Conservation (phyloP, 2,113 vertebrate species). For the Sturnira hondurensis region DNA sequence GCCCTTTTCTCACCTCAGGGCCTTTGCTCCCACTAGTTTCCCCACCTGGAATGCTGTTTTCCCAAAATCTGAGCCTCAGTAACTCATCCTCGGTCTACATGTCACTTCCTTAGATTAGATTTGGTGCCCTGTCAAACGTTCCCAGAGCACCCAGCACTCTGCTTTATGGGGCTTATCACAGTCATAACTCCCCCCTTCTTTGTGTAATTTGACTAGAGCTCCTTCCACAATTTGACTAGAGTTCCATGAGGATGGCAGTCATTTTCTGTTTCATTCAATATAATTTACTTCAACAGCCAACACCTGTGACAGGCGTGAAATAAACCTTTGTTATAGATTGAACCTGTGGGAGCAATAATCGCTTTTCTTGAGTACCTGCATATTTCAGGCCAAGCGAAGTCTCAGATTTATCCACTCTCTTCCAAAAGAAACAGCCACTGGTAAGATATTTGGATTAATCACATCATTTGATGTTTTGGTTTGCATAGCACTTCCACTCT, state of each 20-base stretch:
- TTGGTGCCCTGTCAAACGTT: not conserved
- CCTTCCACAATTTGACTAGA: not conserved
- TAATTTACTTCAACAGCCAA: constrained; percentile 26
- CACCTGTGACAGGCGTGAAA: constrained; percentile 29
- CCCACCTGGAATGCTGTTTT: not conserved
- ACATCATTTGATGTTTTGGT: constrained; percentile 44
- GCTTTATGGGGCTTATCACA: not conserved
- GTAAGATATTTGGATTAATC: constrained; percentile 58
- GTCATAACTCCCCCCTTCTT: not conserved
- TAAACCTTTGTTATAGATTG: constrained; percentile 55
- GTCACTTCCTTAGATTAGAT: not conserved
- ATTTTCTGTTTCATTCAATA: constrained; percentile 43
- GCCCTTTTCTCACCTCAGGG: not conserved
- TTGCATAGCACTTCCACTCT: constrained; percentile 35
- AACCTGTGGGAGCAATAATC: constrained; percentile 54
- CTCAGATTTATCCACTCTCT: constrained; percentile 40
- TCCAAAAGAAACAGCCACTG: constrained; percentile 63
- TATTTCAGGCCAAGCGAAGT: constrained; percentile 51
- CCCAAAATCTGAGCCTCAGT: not conserved
- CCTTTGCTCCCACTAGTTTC: not conserved
- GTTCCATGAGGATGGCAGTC: not conserved
- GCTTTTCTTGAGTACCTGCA: constrained; percentile 63
- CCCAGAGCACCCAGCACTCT: not conserved
- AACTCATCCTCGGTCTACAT: not conserved
- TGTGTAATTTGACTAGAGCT: not conserved